Base-by-base conservation (phyloP, 2,797 vertebrate genomes). In the Aeoliscus strigatus region DNA sequence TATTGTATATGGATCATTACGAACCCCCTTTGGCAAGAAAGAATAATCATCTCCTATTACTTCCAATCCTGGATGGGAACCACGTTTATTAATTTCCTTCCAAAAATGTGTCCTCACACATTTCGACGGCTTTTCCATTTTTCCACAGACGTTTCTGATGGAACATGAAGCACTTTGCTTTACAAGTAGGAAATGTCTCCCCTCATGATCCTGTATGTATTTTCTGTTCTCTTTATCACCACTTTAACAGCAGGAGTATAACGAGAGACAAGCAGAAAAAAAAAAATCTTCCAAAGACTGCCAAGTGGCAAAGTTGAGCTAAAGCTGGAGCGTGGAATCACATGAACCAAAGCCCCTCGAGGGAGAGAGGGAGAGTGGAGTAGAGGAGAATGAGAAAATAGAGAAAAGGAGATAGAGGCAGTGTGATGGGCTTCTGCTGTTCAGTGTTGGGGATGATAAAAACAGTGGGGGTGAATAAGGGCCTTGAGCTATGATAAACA, bases 231-330 rank as follows among this genome's bases (percentile, higher is more conserved):
- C 63, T 79, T 82, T 79, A 81, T 85, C 75, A 75, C 61, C 75
- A 72, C 73, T 79, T 84, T 81, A 85, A 77, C 79, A 80, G 71
- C 71, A 70, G 66, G 75, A 79, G 59, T 59, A 77, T 80, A 81
- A 80, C 35, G 63, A 76, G 72, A 84, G 66, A 82, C 77, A 78
- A 82, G 72, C 63, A 70, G 51, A 48, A 60, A 57, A 42, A 51
- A 53, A 70, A 59, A 72, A 71, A 77, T 62, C 66, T 80, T 75
- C 52, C 53, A 62, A n/a, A 82, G 66, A 78, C 75, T 82, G 80
- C 77, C 71, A 81, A 84, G 73, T 80, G 72, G 72, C 79, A 86
- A 83, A 86, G 79, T 85, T 85, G 75, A 83, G 80, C 68, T 78
- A 75, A 75, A 86, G 82, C 79, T 76, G 60, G 68, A 84, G 72